These are phyloP conservation scores for Willowsia nigromaculata DNA, from an alignment of 2,888 invertebrate genomes.

Conservation along the genomic window DNA sequence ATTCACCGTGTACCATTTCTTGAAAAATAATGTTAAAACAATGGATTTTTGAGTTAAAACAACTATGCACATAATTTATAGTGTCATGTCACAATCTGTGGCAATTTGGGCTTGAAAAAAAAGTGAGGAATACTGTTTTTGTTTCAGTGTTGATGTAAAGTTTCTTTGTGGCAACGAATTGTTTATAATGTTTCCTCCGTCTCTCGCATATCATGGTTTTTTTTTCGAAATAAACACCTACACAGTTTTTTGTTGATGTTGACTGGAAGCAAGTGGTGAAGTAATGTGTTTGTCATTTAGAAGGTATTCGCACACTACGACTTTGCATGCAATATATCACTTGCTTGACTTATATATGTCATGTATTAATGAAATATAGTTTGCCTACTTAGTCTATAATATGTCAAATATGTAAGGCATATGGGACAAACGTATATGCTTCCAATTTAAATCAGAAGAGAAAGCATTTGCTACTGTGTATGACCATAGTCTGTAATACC, in stretches of 20 bases:
- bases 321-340: slow-evolving; percentile 43
- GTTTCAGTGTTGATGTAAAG: neutral
- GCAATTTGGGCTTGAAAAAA: neutral
- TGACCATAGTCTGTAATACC: neutral
- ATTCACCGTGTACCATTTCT: neutral
- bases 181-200: neutral
- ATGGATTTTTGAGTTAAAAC: slow-evolving; percentile 34
- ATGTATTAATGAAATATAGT: slow-evolving; percentile 32
- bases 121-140: neutral
- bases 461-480: neutral
- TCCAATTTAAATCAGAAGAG: neutral
- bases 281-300: slow-evolving; percentile 12
- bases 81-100: neutral
- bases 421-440: neutral
- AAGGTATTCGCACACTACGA: slow-evolving; percentile 29
- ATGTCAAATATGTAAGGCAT: neutral
- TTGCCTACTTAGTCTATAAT: slow-evolving; percentile 7
- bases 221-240: neutral
- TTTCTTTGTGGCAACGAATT: neutral
- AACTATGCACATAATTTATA: slow-evolving; percentile 49
- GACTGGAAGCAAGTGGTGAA: neutral
- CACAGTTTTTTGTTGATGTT: slow-evolving; percentile 14
- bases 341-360: slow-evolving; percentile 23
- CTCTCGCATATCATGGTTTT: neutral
- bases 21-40: slow-evolving; percentile 13